Conservation (phyloP, 2,113 vertebrate species). For the Caranx ignobilis region DNA sequence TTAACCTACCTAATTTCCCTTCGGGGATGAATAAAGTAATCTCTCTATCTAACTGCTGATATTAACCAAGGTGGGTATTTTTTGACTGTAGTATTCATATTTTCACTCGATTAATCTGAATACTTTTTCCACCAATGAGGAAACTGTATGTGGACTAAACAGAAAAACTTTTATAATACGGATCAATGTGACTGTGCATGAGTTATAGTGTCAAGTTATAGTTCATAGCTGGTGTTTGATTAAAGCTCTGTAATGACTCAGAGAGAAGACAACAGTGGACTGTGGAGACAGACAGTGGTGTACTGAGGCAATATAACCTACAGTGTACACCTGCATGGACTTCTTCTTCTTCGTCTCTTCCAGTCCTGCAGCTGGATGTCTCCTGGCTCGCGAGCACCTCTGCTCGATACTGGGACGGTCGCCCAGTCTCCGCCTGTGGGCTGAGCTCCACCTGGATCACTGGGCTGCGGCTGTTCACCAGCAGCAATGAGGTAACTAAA, state of each 20-base stretch:
- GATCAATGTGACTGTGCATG: too few relatives aligned
- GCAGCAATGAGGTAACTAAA: slow-evolving; percentile 19
- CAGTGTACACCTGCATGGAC: slow-evolving; percentile 70
- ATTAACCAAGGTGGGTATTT: too few relatives aligned
- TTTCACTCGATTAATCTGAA: too few relatives aligned
- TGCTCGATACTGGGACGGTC: slow-evolving; percentile 75
- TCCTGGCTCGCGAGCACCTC: slow-evolving; percentile 43
- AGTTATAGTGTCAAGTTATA: too few relatives aligned
- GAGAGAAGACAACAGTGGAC: not conserved
- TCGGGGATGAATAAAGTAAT: too few relatives aligned
- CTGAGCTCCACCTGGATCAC: slow-evolving; percentile 61
- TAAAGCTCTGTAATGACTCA: not conserved
- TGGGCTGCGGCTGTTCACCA: not conserved
- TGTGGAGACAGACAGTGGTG: too few relatives aligned
- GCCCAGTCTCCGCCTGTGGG: slow-evolving; percentile 47
- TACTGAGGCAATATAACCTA: too few relatives aligned
- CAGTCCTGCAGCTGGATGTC: slow-evolving; percentile 31
- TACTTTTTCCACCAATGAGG: not conserved
- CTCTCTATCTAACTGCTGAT: too few relatives aligned
- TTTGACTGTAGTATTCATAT: too few relatives aligned
- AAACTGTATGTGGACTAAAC: not conserved
- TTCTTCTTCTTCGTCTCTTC: slow-evolving; percentile 65
- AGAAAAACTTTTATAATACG: not conserved
- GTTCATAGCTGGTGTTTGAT: not conserved
- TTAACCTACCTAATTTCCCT: too few relatives aligned